These are phyloP conservation scores for Andrena trimmerana DNA, from an alignment of 2,888 invertebrate genomes.

Conservation along the genomic window DNA sequence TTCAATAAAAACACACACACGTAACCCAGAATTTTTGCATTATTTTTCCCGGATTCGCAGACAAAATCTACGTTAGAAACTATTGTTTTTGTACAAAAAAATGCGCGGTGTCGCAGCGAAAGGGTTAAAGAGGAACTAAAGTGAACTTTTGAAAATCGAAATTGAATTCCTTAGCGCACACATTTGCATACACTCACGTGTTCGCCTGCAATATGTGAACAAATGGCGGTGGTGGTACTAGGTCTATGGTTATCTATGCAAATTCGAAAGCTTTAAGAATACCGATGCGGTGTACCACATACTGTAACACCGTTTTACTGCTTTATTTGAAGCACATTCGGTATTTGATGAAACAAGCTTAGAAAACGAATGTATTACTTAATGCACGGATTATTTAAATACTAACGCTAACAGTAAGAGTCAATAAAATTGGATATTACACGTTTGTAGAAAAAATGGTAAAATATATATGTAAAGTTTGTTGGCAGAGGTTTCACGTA, in stretches of 20 bases:
- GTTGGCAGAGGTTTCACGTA: not conserved
- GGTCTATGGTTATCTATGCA: constrained; percentile 76
- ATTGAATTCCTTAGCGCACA: constrained; percentile 22
- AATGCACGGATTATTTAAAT: not conserved
- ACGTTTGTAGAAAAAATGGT: not conserved
- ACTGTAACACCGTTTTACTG: constrained; percentile 27
- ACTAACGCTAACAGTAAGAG: not conserved
- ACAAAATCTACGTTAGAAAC: no score
- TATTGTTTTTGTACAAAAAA: no score
- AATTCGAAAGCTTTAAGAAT: constrained; percentile 68
- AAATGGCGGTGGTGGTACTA: constrained; percentile 60
- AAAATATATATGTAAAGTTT: not conserved
- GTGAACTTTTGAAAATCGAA: constrained; percentile 3
- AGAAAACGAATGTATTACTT: constrained; percentile 8
- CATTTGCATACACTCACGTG: constrained; percentile 76
- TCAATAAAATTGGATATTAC: not conserved
- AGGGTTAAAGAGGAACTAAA: not conserved
- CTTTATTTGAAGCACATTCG: constrained; percentile 33
- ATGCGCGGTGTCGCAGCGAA: no score
- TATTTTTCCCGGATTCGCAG: no score
- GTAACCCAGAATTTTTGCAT: no score
- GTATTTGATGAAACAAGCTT: not conserved
- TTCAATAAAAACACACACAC: no score
- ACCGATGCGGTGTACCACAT: constrained; percentile 35
- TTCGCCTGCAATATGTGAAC: constrained; percentile 69